Base-by-base conservation (phyloP, 2,113 vertebrate species). In the Poecile atricapillus region DNA sequence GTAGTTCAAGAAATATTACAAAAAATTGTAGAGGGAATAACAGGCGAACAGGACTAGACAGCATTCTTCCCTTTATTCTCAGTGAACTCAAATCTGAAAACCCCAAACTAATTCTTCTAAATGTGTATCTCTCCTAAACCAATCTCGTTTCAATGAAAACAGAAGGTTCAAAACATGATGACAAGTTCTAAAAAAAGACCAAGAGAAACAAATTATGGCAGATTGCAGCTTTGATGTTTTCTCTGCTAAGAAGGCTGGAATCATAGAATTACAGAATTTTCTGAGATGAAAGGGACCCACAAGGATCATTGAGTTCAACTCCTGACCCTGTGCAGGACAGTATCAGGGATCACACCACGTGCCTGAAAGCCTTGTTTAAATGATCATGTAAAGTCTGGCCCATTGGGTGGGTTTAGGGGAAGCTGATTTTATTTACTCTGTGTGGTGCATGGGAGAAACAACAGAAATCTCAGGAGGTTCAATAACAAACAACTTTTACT, bases 291-390 rank as follows among this genome's bases (percentile, higher is more conserved):
- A 59, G 25, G 5, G 25, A 50, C 31, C 3, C 71, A 37, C 20
- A 43, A 50, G 21, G 37, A 14, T 68, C 21, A 50, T 3, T 50
- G 52, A 59, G 4, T 59, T 59, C 27, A 43, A 10, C 21, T 67
- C 21, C 25, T 67, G 31, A 50, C 17, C 21, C 31, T 22, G 37
- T 30, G 25, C 62, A 76, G 21, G 52, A 67, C 35, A 67, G 25
- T 37, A 59, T 30, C 62, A 43, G 50, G 71, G 44, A 11, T 67
- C 31, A 31, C 21, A 35, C 7, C 25, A 14, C 7, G 25, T 86
- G 35, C 52, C 62, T 67, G 62, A 49, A 59, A 50, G 13, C 0
- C 0, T 25, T 30, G 10, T 30, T 13, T 13, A 67, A 50, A 37
- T 0, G 0, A 27, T 86, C 50, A 11, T 59, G 31, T 31, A 50